Percentiles rank a stretch among this genome's conserved stretches.
These are phyloP conservation scores for Mus pahari DNA, from an alignment of 2,113 vertebrate genomes.

Conservation along the genomic window DNA sequence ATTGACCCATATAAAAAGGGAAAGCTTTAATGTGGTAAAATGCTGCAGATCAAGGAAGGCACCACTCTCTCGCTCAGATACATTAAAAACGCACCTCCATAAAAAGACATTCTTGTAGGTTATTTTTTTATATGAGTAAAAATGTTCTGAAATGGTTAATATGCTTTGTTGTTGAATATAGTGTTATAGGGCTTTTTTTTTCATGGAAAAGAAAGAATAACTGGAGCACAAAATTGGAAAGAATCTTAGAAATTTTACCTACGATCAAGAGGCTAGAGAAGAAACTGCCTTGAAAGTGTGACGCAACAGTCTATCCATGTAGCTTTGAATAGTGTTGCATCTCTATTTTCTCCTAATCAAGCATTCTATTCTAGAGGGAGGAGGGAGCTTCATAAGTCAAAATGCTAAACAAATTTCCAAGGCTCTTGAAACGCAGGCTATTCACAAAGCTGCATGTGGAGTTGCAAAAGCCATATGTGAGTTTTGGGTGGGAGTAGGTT, in stretches of 20 bases:
- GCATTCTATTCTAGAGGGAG: background rate
- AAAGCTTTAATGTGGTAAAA: constrained; percentile 52
- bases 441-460: background rate
- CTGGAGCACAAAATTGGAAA: background rate
- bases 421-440: background rate
- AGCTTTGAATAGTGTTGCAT: background rate
- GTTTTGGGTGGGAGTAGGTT: background rate
- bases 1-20: background rate
- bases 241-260: constrained; percentile 23
- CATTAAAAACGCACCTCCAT: constrained; percentile 43
- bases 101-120: constrained; percentile 53
- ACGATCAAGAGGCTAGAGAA: background rate
- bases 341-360: background rate
- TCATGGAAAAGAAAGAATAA: background rate
- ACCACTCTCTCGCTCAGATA: background rate
- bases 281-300: background rate
- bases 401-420: background rate
- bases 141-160: constrained; percentile 53
- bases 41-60: background rate
- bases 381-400: background rate
- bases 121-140: constrained; percentile 58
- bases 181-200: constrained; percentile 21
- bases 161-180: constrained; percentile 42
- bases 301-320: background rate
- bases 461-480: too few species aligned